phyloP scores from a whole-genome alignment of 2,888 invertebrate genomes.

The Lasioglossum lativentre region DNA sequence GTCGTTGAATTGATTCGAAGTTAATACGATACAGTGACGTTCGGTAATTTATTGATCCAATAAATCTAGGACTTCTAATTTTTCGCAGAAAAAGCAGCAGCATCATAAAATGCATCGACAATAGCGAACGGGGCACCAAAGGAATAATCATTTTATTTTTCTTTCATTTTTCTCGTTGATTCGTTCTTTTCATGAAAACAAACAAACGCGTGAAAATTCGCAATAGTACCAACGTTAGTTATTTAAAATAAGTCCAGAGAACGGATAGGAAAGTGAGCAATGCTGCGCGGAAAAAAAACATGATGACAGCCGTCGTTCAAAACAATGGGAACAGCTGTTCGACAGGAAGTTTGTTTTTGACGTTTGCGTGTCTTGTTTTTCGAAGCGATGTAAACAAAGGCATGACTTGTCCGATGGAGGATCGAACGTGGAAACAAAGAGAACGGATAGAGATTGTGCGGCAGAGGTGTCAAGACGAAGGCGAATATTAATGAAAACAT shows the following conservation, averaged over 20 bases:
- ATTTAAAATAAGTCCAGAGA: conserved; percentile 26
- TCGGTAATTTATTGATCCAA: conserved; percentile 6
- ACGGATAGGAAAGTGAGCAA: conserved; percentile 24
- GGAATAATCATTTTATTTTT: background rate
- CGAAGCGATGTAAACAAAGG: background rate
- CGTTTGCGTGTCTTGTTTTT: background rate
- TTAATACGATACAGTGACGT: conserved; percentile 4
- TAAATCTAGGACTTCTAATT: background rate
- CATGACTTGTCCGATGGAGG: background rate
- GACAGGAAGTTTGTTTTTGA: background rate
- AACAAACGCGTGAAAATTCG: background rate
- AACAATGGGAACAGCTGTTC: conserved; percentile 58
- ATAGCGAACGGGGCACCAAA: background rate
- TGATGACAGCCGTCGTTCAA: conserved; percentile 30
- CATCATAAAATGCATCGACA: too few relatives aligned
- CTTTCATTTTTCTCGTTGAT: background rate
- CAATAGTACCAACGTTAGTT: conserved; percentile 53
- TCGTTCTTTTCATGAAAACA: background rate
- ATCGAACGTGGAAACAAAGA: background rate
- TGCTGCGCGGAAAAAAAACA: background rate
- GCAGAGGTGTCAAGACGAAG: background rate
- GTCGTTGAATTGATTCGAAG: background rate
- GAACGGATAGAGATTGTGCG: background rate
- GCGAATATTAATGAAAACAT: conserved; percentile 19
- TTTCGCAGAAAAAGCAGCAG: background rate